Evolutionary conservation across 2,888 invertebrate species (phyloP).

Genomic region (Girardia tigrina): DNA sequence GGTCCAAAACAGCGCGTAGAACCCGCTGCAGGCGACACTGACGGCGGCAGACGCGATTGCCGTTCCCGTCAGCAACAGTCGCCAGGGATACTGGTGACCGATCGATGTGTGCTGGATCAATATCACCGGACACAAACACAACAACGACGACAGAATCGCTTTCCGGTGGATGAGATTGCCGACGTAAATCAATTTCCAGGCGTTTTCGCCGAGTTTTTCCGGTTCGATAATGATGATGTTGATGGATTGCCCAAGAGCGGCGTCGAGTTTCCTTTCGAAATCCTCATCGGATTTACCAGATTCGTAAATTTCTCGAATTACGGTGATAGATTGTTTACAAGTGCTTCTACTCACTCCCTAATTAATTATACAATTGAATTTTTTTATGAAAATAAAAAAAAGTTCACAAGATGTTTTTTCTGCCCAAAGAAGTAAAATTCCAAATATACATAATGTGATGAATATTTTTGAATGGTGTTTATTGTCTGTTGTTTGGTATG

Average conservation of each 20-base stretch:
- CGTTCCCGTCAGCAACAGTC: not conserved
- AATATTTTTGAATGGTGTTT: no score
- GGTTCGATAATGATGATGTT: slow-evolving; percentile 83
- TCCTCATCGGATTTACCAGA: slow-evolving; percentile 54
- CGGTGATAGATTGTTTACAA: slow-evolving; percentile 21
- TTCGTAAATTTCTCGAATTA: slow-evolving; percentile 32
- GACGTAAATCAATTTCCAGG: slow-evolving; percentile 79
- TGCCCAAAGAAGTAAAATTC: no score
- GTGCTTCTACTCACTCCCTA: not conserved
- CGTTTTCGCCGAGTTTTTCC: slow-evolving; percentile 66
- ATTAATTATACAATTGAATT: no score
- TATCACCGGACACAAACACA: slow-evolving; percentile 39
- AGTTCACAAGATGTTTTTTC: no score
- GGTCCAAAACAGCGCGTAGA: slow-evolving; percentile 85
- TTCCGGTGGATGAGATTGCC: slow-evolving; percentile 86
- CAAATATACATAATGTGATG: no score
- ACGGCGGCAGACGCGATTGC: slow-evolving; percentile 44
- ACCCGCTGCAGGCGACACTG: slow-evolving; percentile 66
- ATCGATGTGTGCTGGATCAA: not conserved
- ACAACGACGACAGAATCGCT: slow-evolving; percentile 64
- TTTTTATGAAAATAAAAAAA: no score
- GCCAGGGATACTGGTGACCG: not conserved
- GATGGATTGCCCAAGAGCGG: slow-evolving; percentile 71
- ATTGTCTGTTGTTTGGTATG: no score
- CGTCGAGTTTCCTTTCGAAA: slow-evolving; percentile 79